A percentile compares a stretch with the other conserved stretches of the same genome.
These are phyloP conservation scores for Drosophila hydei DNA, from an alignment of 1,140 invertebrate genomes.

Conservation along the genomic window DNA sequence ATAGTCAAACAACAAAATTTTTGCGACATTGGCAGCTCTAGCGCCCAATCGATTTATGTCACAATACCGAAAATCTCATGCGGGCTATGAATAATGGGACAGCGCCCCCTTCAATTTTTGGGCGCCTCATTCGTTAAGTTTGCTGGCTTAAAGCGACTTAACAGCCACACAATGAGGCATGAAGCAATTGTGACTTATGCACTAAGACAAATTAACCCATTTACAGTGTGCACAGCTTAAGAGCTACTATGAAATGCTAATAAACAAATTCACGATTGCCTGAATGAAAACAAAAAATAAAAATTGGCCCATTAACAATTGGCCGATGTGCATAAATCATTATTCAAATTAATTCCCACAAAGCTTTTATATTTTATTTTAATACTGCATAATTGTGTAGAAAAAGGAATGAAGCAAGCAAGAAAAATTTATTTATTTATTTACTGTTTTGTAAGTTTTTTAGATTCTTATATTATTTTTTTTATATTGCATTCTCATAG, in stretches of 20 bases:
- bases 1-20: conserved; percentile 46
- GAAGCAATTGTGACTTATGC: conserved; percentile 72
- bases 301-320: conserved; percentile 10
- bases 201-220: conserved; percentile 74
- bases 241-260: conserved; percentile 14
- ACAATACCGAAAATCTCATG: conserved; percentile 21
- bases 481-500: no score
- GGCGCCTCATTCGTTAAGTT: conserved; percentile 65
- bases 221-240: conserved; percentile 45
- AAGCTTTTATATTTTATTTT: background rate
- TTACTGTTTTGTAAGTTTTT: no score
- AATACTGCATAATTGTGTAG: no score
- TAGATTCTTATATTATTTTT: no score
- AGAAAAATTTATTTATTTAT: background rate
- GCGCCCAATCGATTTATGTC: conserved; percentile 64
- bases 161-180: conserved; percentile 38
- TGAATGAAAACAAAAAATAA: background rate
- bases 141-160: conserved; percentile 52
- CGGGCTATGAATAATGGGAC: conserved; percentile 62
- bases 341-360: background rate
- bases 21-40: background rate
- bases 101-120: conserved; percentile 7
- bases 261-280: conserved; percentile 42
- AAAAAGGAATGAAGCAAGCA: no score
- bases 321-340: conserved; percentile 12